Evolutionary conservation across 2,113 vertebrate genomes (phyloP), one percentile per base, ranked within the genome.

Genomic region (Condylura cristata): DNA sequence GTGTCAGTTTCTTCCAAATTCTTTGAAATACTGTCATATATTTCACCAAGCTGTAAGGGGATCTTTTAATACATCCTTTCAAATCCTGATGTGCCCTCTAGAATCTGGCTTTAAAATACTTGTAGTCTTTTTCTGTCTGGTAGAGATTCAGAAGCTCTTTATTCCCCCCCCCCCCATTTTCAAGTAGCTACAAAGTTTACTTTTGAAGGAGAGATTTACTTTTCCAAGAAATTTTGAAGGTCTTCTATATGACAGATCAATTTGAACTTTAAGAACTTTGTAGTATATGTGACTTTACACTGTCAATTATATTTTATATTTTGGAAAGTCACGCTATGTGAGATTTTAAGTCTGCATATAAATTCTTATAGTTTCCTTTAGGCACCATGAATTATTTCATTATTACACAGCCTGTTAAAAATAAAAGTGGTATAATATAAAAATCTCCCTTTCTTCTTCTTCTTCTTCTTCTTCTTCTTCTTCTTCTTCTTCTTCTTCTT

Each of bases 1-100:
- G 48, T 96, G 95, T 97, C 95, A 96, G 92, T 96, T 90, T 96
- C 85, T 84, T 41, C 84, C 86, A 94, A 85, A 97, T 96, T 97
- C 95, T 95, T 94, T 96, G 97, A 97, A 97, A 96, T 96, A 90
- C 92, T 96, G 95, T 97, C 95, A 92, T 85, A 95, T 90, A 94
- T 97, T 96, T 96, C 87, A 93, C 87, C 61, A 75, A 95, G 90
- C 93, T 96, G 46, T 86, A 81, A 97, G 76, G 93, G 51, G 93
- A 96, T 96, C 95, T 96, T 97, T 96, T 93, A 96, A 95, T 97
- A 81, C 44, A 94, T 90, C 76, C 92, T 97, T 96, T 97, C 95
- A 97, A 96, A 95, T 94, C 90, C 93, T 94, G 95, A 87, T 89
- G 61, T 95, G 71, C 93, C 95, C 90, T 96, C 93, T 90, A 93